A percentile compares a stretch with the other conserved stretches of the same genome.
These are phyloP conservation scores for Vanessa cardui DNA, from an alignment of 2,888 invertebrate genomes.

Conservation along the genomic window DNA sequence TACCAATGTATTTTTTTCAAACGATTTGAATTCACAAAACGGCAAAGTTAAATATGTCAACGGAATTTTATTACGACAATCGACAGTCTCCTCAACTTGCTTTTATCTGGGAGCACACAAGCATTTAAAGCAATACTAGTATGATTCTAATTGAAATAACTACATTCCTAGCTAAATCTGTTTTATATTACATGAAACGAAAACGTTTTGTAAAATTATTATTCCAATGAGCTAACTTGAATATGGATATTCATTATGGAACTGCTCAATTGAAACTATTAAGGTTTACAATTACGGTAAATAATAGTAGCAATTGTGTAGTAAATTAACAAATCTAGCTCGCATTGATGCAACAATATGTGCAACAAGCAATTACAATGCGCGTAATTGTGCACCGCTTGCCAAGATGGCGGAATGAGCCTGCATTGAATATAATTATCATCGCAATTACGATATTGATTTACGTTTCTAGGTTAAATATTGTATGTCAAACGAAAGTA, in stretches of 20 bases:
- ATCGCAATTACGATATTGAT: conserved; percentile 20
- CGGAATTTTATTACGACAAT: no score
- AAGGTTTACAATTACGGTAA: conserved; percentile 7
- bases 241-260: neutral
- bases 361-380: conserved; percentile 17
- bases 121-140: no score
- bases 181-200: no score
- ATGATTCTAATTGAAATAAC: no score
- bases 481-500: neutral
- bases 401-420: conserved; percentile 20
- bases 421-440: conserved; percentile 18
- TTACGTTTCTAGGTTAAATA: conserved; percentile 4
- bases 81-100: no score
- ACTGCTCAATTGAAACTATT: conserved; percentile 17
- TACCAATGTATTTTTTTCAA: no score
- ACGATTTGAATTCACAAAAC: no score
- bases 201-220: neutral
- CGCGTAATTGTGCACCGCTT: conserved; percentile 18
- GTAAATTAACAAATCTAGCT: conserved; percentile 24
- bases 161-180: no score
- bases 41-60: no score
- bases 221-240: neutral
- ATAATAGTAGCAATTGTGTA: conserved; percentile 7
- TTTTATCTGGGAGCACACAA: no score
- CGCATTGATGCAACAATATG: conserved; percentile 20